Conservation (phyloP, 2,888 invertebrate genomes). For the Chrysomela aeneicollis region DNA sequence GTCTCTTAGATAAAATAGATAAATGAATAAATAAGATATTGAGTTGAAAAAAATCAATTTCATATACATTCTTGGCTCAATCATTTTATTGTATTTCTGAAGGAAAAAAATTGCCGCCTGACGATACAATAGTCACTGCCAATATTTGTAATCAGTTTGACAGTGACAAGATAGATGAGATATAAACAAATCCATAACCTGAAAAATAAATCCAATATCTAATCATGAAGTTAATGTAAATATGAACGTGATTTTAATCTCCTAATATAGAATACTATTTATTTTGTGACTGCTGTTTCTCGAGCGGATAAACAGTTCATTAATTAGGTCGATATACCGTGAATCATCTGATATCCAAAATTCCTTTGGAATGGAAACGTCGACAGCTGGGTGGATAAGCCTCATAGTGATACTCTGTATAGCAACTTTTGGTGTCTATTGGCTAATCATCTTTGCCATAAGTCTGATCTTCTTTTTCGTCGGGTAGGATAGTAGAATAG, state of each 20-base stretch:
- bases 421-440: slow-evolving; percentile 59
- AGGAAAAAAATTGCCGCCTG: background rate
- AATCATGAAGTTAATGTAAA: background rate
- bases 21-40: no score
- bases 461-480: slow-evolving; percentile 55
- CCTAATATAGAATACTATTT: background rate
- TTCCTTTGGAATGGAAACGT: slow-evolving; percentile 46
- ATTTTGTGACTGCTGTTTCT: background rate
- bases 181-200: slow-evolving; percentile 8
- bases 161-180: background rate
- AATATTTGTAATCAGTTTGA: background rate
- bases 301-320: background rate
- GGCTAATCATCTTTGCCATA: slow-evolving; percentile 55
- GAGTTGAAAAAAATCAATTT: no score
- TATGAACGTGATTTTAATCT: background rate
- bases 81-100: no score
- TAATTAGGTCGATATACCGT: background rate
- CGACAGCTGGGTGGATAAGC: slow-evolving; percentile 56
- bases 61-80: no score
- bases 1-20: no score
- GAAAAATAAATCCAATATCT: background rate
- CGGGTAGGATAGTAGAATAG: slow-evolving; percentile 52
- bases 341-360: background rate
- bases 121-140: background rate
- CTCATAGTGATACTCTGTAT: slow-evolving; percentile 58